Conservation (phyloP, 1,140 invertebrate genomes). For the Rhizoglyphus robini region DNA sequence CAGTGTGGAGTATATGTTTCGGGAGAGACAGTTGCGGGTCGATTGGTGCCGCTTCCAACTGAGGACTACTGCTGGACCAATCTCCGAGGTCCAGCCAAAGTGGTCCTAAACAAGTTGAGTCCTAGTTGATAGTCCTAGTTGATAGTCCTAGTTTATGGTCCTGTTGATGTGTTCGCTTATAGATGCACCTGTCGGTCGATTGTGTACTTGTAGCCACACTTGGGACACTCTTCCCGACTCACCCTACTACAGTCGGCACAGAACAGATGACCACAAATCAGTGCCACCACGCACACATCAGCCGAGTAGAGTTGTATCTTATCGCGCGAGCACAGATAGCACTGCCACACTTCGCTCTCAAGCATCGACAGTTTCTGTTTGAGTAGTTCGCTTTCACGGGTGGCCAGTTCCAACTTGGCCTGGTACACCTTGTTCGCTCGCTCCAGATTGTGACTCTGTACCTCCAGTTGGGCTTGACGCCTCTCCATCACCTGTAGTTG, state of each 20-base stretch:
- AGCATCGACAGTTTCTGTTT: not conserved
- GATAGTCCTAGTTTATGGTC: too few species aligned
- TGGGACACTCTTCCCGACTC: not conserved
- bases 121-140: too few species aligned
- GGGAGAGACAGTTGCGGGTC: constrained; percentile 55
- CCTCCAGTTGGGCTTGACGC: not conserved
- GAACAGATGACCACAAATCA: not conserved
- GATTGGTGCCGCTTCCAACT: constrained; percentile 80
- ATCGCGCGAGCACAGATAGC: not conserved
- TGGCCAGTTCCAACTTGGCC: not conserved
- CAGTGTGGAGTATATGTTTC: constrained; percentile 64
- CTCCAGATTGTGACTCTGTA: not conserved
- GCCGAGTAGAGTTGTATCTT: not conserved
- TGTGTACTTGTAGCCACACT: not conserved
- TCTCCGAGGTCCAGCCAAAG: too few species aligned
- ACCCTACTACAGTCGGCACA: not conserved
- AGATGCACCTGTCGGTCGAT: not conserved
- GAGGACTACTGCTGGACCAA: too few species aligned
- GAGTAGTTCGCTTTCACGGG: not conserved
- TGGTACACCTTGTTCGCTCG: not conserved
- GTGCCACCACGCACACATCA: not conserved
- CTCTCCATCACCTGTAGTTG: constrained; percentile 4
- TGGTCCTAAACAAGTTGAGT: too few species aligned
- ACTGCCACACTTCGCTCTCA: not conserved
- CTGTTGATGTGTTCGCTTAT: not conserved